These are phyloP conservation scores for Bombylius major DNA, from an alignment of 2,888 invertebrate species.

Conservation along the genomic window DNA sequence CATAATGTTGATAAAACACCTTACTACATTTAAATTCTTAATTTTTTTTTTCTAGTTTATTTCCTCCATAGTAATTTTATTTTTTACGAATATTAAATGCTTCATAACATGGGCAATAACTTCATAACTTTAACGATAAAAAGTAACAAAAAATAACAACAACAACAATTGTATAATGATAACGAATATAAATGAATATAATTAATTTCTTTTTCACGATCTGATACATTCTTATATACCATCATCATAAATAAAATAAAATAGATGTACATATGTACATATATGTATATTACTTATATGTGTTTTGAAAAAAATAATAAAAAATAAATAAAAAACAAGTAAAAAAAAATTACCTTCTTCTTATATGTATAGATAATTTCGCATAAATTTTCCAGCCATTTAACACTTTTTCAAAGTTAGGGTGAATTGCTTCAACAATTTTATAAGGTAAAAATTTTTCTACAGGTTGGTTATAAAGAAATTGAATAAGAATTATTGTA, in stretches of 20 bases:
- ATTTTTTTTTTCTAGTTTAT: no score
- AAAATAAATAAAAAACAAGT: no score
- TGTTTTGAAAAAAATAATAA: no score
- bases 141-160: no score
- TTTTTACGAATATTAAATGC: no score
- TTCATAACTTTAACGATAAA: no score
- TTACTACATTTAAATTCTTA: no score
- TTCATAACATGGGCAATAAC: no score
- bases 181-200: neutral
- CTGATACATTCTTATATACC: neutral
- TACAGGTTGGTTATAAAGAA: neutral
- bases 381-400: slow-evolving; percentile 8
- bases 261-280: neutral
- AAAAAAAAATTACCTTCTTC: no score
- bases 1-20: no score
- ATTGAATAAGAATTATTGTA: neutral
- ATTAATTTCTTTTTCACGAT: neutral
- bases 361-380: neutral
- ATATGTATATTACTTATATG: neutral
- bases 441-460: neutral
- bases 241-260: neutral
- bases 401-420: slow-evolving; percentile 1
- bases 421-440: slow-evolving; percentile 1
- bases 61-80: no score
- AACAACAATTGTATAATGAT: no score